A percentile compares a stretch with the other conserved stretches of the same genome.
These are phyloP conservation scores for Apomyelois bistriatella DNA, from an alignment of 2,888 invertebrate species.

Conservation along the genomic window DNA sequence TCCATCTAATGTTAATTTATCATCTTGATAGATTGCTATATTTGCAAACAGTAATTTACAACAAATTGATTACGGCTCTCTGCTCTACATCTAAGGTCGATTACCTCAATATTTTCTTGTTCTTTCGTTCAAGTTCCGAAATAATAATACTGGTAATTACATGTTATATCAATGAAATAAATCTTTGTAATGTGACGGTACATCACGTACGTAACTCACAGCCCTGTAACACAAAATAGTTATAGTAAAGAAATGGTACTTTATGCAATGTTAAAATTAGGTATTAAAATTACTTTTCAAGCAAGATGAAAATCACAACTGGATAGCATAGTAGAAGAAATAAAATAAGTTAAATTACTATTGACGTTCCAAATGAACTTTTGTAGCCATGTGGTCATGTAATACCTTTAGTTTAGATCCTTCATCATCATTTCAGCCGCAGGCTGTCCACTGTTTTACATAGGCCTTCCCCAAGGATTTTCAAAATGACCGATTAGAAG, in stretches of 20 bases:
- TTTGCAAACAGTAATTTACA: not conserved
- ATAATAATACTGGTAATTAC: not conserved
- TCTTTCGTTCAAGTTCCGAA: not conserved
- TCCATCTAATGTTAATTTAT: not conserved
- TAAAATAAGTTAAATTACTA: too few relatives aligned
- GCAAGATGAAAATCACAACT: too few relatives aligned
- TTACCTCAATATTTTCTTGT: not conserved
- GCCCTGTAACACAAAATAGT: slow-evolving; percentile 16
- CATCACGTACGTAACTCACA: slow-evolving; percentile 5
- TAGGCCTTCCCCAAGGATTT: too few relatives aligned
- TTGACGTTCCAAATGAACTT: too few relatives aligned
- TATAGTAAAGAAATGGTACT: not conserved
- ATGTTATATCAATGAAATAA: not conserved
- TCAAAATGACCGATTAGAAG: too few relatives aligned
- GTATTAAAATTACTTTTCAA: too few relatives aligned
- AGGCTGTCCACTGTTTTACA: too few relatives aligned
- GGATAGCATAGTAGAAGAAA: too few relatives aligned
- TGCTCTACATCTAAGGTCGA: not conserved
- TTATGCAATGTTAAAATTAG: too few relatives aligned
- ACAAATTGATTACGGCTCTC: slow-evolving; percentile 1
- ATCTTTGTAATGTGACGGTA: not conserved
- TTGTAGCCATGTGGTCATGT: too few relatives aligned
- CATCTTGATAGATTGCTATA: slow-evolving; percentile 1
- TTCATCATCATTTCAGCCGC: too few relatives aligned
- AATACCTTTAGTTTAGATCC: too few relatives aligned